phyloP scores from a whole-genome alignment of 2,113 vertebrate species.

The Fregata magnificens region DNA sequence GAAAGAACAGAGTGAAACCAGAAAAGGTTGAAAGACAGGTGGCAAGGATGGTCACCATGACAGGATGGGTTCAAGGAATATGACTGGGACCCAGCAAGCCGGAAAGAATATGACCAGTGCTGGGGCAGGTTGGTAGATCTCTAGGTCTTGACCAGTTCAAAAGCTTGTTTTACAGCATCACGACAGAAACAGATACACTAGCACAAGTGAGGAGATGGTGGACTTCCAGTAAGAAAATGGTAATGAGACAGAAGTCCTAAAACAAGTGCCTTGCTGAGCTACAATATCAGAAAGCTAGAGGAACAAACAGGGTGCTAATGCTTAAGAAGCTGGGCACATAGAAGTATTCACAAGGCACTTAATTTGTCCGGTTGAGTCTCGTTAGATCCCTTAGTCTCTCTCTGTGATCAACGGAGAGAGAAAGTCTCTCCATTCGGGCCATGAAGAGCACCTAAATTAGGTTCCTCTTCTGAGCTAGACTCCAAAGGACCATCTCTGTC shows the following conservation, averaged over 20 bases:
- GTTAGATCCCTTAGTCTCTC: neutral
- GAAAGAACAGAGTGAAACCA: neutral
- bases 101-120: neutral
- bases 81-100: neutral
- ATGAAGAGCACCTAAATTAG: neutral
- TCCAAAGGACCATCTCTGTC: neutral
- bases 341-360: neutral
- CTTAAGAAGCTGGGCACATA: neutral
- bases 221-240: neutral
- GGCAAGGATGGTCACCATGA: neutral
- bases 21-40: neutral
- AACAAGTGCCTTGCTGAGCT: neutral
- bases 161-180: neutral
- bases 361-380: neutral
- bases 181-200: neutral
- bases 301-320: neutral
- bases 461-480: neutral
- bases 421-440: neutral
- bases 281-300: neutral
- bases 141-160: neutral
- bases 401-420: neutral
- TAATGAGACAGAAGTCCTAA: neutral
- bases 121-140: neutral
- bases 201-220: neutral
- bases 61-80: neutral